Evolutionary conservation across 2,797 vertebrate species (phyloP).

Genomic region (Eulemur coronatus): DNA sequence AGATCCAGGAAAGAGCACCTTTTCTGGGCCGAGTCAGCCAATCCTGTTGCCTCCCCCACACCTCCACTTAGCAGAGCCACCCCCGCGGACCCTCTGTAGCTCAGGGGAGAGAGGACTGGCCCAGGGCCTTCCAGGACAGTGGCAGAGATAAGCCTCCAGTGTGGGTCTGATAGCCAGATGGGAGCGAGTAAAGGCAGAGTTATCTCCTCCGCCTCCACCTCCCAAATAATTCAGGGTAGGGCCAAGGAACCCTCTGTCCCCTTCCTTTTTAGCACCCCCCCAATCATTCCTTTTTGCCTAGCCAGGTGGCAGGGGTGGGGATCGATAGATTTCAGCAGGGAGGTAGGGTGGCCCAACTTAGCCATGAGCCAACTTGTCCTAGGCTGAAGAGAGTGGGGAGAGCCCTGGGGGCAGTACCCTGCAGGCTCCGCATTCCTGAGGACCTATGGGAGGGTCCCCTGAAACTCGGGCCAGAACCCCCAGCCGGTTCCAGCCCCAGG

Average conservation of each 20-base stretch:
- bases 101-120: not conserved
- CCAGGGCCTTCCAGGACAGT: not conserved
- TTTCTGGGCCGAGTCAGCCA: not conserved
- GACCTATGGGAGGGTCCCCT: not conserved
- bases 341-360: not conserved
- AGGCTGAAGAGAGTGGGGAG: not conserved
- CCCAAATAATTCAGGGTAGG: not conserved
- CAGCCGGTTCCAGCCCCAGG: not conserved
- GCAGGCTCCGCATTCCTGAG: not conserved
- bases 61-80: not conserved
- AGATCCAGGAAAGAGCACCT: not conserved
- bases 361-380: not conserved
- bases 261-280: not conserved
- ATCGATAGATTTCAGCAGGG: not conserved
- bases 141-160: not conserved
- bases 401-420: not conserved
- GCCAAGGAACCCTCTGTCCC: not conserved
- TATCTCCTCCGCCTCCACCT: not conserved
- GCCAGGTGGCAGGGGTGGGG: not conserved
- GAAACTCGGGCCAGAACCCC: not conserved
- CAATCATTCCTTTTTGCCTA: not conserved
- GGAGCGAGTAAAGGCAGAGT: not conserved
- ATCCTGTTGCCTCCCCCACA: not conserved
- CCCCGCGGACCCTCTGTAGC: not conserved
- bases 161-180: not conserved